These are phyloP conservation scores for Iselma pallidipennis DNA, from an alignment of 2,888 invertebrate genomes.

Conservation along the genomic window DNA sequence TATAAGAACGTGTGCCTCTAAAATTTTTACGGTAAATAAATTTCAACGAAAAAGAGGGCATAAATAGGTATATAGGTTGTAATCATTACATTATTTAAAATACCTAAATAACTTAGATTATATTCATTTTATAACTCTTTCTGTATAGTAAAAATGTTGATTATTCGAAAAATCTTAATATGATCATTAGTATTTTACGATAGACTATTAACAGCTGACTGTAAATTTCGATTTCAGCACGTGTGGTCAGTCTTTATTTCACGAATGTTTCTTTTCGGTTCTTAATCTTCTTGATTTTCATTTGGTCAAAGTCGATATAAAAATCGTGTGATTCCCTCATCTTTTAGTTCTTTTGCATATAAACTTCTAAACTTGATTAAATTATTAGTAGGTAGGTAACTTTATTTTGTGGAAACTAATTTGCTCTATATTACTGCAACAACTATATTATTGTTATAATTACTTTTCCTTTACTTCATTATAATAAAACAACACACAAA, in stretches of 20 bases:
- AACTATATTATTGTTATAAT: too few relatives aligned
- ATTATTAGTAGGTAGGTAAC: too few relatives aligned
- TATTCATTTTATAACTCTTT: neutral
- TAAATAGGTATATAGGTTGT: neutral
- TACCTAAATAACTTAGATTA: neutral
- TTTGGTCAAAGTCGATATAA: too few relatives aligned
- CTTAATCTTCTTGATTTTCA: too few relatives aligned
- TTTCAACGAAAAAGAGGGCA: neutral
- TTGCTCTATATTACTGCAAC: neutral
- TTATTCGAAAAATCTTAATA: slow-evolving; percentile 5
- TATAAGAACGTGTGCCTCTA: neutral
- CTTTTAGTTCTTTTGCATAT: too few relatives aligned
- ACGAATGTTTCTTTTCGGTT: too few relatives aligned
- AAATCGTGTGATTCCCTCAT: too few relatives aligned
- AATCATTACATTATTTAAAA: neutral
- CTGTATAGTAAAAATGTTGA: neutral
- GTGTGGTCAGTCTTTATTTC: slow-evolving; percentile 1
- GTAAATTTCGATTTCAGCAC: neutral
- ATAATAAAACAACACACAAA: neutral
- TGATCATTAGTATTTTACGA: slow-evolving; percentile 1
- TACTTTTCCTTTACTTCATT: neutral
- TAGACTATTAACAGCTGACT: neutral
- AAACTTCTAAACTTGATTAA: too few relatives aligned
- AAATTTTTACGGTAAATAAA: neutral
- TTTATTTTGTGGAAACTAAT: too few relatives aligned